A percentile compares a stretch with the other conserved stretches of the same genome.
These are phyloP conservation scores for Cygnus olor DNA, from an alignment of 2,797 vertebrate species.

Conservation along the genomic window DNA sequence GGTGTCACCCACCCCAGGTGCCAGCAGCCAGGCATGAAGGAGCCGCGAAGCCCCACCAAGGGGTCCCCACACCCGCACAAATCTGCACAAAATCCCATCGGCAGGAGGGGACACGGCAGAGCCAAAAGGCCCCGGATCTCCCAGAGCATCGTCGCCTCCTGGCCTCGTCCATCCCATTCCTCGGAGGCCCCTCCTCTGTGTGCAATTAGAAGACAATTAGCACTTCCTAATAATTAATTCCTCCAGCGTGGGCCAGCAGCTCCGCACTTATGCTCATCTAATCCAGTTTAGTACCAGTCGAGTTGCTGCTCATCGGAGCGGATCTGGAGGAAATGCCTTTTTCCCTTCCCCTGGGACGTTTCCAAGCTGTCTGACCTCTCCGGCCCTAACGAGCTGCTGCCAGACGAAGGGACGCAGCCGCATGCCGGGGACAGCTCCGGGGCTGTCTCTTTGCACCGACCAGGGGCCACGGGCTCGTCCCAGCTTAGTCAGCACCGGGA, in stretches of 20 bases:
- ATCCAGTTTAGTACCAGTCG: neutral
- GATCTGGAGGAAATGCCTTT: neutral
- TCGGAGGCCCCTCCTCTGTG: fast-evolving
- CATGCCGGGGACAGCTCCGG: neutral
- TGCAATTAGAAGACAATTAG: slow-evolving; percentile 20
- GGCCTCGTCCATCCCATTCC: neutral
- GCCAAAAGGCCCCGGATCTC: neutral
- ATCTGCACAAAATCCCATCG: neutral
- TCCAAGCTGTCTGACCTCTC: slow-evolving; percentile 36
- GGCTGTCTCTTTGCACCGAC: neutral
- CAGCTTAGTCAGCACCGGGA: neutral
- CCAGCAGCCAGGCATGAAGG: neutral
- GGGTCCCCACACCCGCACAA: fast-evolving
- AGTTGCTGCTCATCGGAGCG: neutral
- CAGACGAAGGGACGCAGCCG: neutral
- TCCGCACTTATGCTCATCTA: neutral
- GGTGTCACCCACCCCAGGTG: neutral
- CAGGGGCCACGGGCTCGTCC: neutral
- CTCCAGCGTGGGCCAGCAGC: neutral
- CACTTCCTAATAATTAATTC: slow-evolving; percentile 12
- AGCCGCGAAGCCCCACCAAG: fast-evolving
- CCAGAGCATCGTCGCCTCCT: fast-evolving
- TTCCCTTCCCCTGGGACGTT: neutral
- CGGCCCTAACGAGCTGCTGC: neutral
- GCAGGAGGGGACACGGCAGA: neutral